Base-by-base conservation (phyloP, 2,797 vertebrate genomes). In the Anas capensis region DNA sequence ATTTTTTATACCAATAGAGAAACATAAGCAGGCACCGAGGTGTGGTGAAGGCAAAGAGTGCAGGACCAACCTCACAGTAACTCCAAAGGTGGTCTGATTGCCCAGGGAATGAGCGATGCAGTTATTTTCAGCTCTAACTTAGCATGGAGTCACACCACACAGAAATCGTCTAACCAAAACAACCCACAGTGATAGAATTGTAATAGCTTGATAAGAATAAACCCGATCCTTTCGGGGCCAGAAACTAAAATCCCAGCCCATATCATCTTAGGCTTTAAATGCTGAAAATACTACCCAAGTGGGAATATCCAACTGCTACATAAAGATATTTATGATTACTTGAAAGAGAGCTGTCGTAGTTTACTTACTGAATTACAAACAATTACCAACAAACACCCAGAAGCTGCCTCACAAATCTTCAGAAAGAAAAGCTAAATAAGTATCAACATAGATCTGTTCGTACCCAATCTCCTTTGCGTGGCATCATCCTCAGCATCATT, bases 341-440 rank as follows among this genome's bases (percentile, higher is more conserved):
- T 4, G 3, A 69, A 93, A 65, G 8, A 57, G 2, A 23, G 17
- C 15, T 83, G 79, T 12, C 48, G 78, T 81, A 62, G 6, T 42
- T 89, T 54, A 26, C 44, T 73, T 51, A 73, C 0, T 40, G 57
- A 48, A 13, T 82, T 29, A 83, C 33, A 53, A 11, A 49, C 33
- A 57, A 49, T 31, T 62, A 88, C 9, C 48, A 70, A 27, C 34
- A 44, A 86, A 75, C 36, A 76, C 15, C 60, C 7, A 78, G 31
- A 61, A 79, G n/a, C 57, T 79, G 76, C 34, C 19, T 33, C 60
- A 73, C 61, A 76, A 58, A 84, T 6, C 46, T 76, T 40, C 72
- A 42, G 24, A 20, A 60, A 68, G 24, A 76, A 90, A 86, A 84
- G 38, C n/a, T 57, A 79, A 86, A 54, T 17, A 54, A 90, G 21